Evolutionary conservation across 2,113 vertebrate species (phyloP).

Genomic region (Anolis sagrei): DNA sequence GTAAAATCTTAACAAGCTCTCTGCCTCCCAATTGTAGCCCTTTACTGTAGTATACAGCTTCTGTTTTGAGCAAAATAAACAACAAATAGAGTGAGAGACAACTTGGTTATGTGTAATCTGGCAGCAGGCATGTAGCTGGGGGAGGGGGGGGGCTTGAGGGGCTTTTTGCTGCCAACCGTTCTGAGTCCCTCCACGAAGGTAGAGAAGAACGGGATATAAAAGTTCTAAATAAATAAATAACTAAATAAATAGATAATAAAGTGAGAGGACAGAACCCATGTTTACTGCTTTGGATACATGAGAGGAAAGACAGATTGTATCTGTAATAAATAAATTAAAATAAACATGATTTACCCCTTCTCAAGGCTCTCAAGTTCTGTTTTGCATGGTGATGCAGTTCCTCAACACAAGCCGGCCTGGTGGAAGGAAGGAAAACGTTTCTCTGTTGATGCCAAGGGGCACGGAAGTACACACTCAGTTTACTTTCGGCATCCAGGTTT

Average conservation of each 20-base stretch:
- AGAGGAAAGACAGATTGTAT: no score
- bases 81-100: not conserved
- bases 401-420: constrained; percentile 88
- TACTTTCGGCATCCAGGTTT: constrained; percentile 94
- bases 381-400: constrained; percentile 90
- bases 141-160: no score
- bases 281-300: no score
- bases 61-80: not conserved
- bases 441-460: constrained; percentile 91
- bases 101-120: not conserved
- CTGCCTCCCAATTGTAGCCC: not conserved
- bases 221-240: no score
- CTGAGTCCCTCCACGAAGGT: no score
- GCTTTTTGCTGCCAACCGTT: no score
- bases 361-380: constrained; percentile 84
- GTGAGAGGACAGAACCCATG: no score
- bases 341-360: constrained; percentile 80
- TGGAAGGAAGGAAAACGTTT: constrained; percentile 88
- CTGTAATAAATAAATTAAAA: no score
- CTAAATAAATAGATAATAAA: no score
- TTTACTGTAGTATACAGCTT: not conserved
- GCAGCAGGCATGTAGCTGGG: no score
- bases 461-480: constrained; percentile 88
- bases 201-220: no score
- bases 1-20: not conserved